Conservation (phyloP, 2,888 invertebrate genomes). For the Portevinia maculata region DNA sequence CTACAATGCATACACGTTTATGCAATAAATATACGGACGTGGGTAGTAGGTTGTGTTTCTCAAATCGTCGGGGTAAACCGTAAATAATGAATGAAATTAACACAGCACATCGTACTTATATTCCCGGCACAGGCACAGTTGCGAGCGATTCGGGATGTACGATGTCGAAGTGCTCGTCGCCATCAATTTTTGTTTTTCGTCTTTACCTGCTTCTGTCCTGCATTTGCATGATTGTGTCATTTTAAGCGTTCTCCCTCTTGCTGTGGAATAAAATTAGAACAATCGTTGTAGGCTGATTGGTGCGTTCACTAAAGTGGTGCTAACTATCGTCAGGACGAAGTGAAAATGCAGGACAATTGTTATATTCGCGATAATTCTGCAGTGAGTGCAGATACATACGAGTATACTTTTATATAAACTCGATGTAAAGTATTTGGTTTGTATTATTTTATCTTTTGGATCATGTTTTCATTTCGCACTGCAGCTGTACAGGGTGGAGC, state of each 20-base stretch:
- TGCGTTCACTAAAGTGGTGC: constrained; percentile 57
- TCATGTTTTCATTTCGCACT: neutral
- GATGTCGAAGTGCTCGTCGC: constrained; percentile 65
- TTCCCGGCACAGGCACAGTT: constrained; percentile 67
- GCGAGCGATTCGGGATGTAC: constrained; percentile 34
- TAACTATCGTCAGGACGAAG: constrained; percentile 39
- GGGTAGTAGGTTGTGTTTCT: constrained; percentile 55
- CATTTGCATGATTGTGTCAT: constrained; percentile 68
- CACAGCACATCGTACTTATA: constrained; percentile 73
- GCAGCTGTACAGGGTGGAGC: constrained; percentile 19
- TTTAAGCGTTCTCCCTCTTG: constrained; percentile 36
- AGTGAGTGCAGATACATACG: constrained; percentile 66
- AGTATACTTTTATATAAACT: constrained; percentile 59
- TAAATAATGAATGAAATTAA: constrained; percentile 81
- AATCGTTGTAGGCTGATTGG: constrained; percentile 66
- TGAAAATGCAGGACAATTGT: constrained; percentile 52
- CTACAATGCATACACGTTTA: neutral
- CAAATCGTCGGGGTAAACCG: constrained; percentile 79
- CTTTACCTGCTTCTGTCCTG: constrained; percentile 24
- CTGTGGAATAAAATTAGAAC: constrained; percentile 60
- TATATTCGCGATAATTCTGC: constrained; percentile 58
- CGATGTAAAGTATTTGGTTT: constrained; percentile 56
- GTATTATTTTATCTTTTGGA: constrained; percentile 10
- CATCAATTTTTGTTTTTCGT: constrained; percentile 57
- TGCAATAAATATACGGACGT: neutral